Percentiles rank a stretch among this genome's conserved stretches.
phyloP scores from a whole-genome alignment of 2,113 vertebrate species.

The Barbus barbus region DNA sequence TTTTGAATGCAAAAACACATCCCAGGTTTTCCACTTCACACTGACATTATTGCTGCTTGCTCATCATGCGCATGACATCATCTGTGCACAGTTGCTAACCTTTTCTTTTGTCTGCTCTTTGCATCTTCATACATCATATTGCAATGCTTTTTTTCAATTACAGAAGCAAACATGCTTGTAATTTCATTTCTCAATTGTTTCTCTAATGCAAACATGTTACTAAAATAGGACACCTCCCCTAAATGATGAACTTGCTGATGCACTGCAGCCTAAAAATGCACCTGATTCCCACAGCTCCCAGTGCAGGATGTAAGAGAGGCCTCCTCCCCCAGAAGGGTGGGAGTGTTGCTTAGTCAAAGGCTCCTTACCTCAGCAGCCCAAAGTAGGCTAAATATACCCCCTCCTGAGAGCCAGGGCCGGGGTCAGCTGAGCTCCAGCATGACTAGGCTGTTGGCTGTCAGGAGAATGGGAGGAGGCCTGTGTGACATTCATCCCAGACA shows the following conservation, averaged over 20 bases:
- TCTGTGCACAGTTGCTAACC: not conserved
- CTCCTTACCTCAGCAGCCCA: conserved; percentile 38
- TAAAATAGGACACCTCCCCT: conserved; percentile 22
- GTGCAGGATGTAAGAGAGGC: not conserved
- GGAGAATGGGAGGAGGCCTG: not conserved
- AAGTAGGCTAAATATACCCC: conserved; percentile 49
- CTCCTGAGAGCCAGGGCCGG: conserved; percentile 20
- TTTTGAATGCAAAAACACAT: too few relatives aligned
- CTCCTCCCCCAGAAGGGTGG: not conserved
- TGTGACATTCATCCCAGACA: not conserved
- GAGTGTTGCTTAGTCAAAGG: conserved; percentile 40
- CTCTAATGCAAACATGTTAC: not conserved
- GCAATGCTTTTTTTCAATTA: not conserved
- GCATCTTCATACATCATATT: not conserved
- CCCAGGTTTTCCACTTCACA: not conserved
- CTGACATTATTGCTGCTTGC: not conserved
- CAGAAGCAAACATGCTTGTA: not conserved
- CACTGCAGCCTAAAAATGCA: conserved; percentile 15
- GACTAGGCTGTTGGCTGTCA: conserved; percentile 42
- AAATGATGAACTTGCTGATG: conserved; percentile 16
- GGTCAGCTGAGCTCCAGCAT: conserved; percentile 51
- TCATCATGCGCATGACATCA: not conserved
- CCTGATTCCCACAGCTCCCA: not conserved
- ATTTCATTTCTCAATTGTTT: conserved; percentile 15
- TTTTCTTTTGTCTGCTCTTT: too few relatives aligned